Evolutionary conservation across 37 sponge, comb jelly and placozoan species (phyloP), one percentile per base, ranked within the genome.

Genomic region (Aplysina aerophoba): DNA sequence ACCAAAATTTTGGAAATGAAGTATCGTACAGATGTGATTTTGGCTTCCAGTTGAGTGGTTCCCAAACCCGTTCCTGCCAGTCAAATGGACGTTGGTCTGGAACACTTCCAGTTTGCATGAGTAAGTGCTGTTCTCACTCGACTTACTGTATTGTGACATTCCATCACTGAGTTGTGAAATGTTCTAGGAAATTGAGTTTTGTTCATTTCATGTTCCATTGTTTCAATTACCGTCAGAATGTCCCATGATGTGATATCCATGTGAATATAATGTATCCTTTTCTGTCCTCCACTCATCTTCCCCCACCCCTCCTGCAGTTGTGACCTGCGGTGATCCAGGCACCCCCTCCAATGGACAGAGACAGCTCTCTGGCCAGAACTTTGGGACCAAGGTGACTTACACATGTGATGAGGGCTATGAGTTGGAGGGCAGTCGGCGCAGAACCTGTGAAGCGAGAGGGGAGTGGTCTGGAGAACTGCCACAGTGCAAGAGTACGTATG

Each of bases 401-500:
- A 25, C 28, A 5, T 93, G 94, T 40, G 22, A 54, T 21, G 14
- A 0, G 30, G 94, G 94, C 17, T 93, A 80, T 39, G 21, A 4
- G 3, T 54, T 93, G 25, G 55, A 59, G 33, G 94, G 94, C 57
- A 24, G 35, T 1, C 20, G 19, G 11, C 50, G 33, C 0, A 77
- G 89, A 62, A 63, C 59, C 19, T 93, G 93, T 81, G 78, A 83
- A 27, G 69, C 79, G 11, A 50, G 22, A 69, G 85, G 87, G 73
- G 22, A 28, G 25, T 93, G 93, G 93, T 86, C 89, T 56, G 92
- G 89, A 66, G 8, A 34, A 19, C 59, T 67, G 11, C 86, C 88
- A 55, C 80, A 38, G 12, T 92, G 92, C 58, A 61, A 69, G 57
- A 17, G 88, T 88, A 61, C 60, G 88, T 81, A 35, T n/a, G 15